Conservation (phyloP, 2,113 vertebrate genomes). For the Bambusicola thoracicus region DNA sequence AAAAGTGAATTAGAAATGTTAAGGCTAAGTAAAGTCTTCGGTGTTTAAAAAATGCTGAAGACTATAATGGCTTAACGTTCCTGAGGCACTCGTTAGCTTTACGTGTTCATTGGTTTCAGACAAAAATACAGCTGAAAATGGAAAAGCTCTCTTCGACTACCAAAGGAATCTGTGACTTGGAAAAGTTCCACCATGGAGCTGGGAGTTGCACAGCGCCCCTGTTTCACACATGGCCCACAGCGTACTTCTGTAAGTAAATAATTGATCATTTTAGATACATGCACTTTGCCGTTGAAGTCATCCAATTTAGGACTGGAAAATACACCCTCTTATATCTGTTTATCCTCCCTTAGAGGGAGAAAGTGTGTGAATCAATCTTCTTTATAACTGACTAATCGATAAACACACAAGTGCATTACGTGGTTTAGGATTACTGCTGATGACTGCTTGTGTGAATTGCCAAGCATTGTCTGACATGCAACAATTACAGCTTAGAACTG, state of each 20-base stretch:
- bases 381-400: slow-evolving; percentile 34
- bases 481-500: neutral
- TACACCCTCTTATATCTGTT: neutral
- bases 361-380: neutral
- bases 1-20: neutral
- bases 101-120: slow-evolving; percentile 58
- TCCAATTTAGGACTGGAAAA: slow-evolving; percentile 32
- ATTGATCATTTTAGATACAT: slow-evolving; percentile 13
- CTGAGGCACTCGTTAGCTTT: neutral
- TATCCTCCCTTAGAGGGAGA: neutral
- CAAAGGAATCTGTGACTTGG: slow-evolving; percentile 86
- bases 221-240: slow-evolving; percentile 89
- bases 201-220: slow-evolving; percentile 69
- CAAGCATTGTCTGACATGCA: neutral
- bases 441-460: neutral
- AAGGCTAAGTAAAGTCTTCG: neutral
- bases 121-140: slow-evolving; percentile 87
- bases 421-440: slow-evolving; percentile 33
- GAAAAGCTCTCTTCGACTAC: slow-evolving; percentile 85
- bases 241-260: slow-evolving; percentile 85
- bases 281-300: neutral
- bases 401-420: neutral
- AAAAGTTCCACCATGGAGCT: slow-evolving; percentile 80
- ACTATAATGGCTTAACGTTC: neutral
- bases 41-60: neutral